Evolutionary conservation across 1,140 invertebrate genomes (phyloP).

Genomic region (Branchinecta lindahli): DNA sequence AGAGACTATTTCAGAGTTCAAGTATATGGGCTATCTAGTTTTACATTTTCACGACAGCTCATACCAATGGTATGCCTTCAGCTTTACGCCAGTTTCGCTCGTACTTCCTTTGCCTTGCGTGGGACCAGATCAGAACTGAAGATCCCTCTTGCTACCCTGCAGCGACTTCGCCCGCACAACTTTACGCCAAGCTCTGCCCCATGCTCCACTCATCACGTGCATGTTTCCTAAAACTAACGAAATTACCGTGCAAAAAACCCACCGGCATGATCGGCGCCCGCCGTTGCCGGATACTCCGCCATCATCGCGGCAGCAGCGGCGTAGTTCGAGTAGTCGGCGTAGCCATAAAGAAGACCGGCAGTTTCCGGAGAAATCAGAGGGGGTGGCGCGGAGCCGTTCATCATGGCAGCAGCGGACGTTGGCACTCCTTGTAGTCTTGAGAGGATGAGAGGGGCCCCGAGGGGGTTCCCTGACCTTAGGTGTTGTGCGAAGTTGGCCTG

Average conservation of each 20-base stretch:
- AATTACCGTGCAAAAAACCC: constrained; percentile 45
- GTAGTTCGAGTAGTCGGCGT: constrained; percentile 63
- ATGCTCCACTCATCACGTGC: background rate
- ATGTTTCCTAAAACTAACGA: constrained; percentile 18
- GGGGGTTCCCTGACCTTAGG: constrained; percentile 45
- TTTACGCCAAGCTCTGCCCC: no score
- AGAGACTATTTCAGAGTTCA: no score
- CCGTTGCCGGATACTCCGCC: constrained; percentile 19
- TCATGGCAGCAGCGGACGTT: constrained; percentile 41
- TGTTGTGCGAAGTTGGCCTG: constrained; percentile 35
- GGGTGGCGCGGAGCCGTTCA: constrained; percentile 50
- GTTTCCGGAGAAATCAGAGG: constrained; percentile 32
- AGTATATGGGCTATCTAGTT: no score
- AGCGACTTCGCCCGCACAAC: no score
- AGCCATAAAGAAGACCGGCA: constrained; percentile 48
- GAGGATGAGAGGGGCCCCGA: constrained; percentile 70
- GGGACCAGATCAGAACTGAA: no score
- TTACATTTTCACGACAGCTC: no score
- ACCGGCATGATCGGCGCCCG: constrained; percentile 73
- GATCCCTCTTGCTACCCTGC: no score
- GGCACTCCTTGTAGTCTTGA: constrained; percentile 68
- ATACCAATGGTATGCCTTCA: no score
- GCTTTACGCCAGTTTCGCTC: no score
- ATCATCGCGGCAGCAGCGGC: constrained; percentile 53
- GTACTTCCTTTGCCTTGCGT: no score